Conservation (phyloP, 2,888 invertebrate genomes). For the Prosapia bicincta region DNA sequence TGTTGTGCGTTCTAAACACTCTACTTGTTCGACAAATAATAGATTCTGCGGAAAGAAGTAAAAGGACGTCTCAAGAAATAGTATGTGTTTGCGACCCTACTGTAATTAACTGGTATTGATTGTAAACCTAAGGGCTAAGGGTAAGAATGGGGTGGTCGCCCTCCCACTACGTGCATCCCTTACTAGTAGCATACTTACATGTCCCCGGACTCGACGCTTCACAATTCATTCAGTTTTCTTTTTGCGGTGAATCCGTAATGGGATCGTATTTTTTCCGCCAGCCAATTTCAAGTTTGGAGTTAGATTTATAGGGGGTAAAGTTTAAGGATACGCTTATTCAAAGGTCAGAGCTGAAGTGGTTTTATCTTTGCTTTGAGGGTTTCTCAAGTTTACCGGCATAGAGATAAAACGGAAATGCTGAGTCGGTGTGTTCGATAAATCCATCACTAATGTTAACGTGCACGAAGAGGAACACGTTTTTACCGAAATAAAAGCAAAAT, state of each 20-base stretch:
- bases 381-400: too few relatives aligned
- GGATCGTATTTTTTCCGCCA: not conserved
- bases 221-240: not conserved
- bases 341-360: not conserved
- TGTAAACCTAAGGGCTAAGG: constrained; percentile 2
- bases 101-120: not conserved
- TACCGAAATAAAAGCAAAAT: too few relatives aligned
- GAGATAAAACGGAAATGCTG: too few relatives aligned
- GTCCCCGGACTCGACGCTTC: not conserved
- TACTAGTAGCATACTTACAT: not conserved
- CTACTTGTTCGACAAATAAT: too few relatives aligned
- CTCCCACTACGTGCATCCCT: not conserved
- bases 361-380: too few relatives aligned
- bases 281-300: not conserved
- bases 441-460: too few relatives aligned
- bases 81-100: not conserved
- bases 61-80: not conserved
- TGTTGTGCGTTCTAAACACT: too few relatives aligned
- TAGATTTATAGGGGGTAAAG: not conserved
- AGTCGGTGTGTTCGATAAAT: too few relatives aligned
- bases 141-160: not conserved
- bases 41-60: too few relatives aligned
- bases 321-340: not conserved
- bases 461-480: too few relatives aligned
- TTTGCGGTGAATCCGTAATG: not conserved